phyloP scores from a whole-genome alignment of 2,888 invertebrate genomes.

The Arrhopalites spinosus region DNA sequence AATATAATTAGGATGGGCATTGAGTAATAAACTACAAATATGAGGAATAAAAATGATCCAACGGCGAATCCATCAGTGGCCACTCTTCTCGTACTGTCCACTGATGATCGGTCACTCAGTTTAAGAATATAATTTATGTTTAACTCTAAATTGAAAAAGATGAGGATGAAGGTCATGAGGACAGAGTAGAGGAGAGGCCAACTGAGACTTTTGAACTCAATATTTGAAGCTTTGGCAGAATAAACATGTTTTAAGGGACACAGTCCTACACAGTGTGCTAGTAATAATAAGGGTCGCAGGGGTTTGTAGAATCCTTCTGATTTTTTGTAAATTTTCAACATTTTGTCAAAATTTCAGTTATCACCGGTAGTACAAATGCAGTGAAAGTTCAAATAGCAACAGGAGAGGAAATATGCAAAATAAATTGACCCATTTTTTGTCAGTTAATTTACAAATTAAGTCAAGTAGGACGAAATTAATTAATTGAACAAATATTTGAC shows the following conservation, averaged over 20 bases:
- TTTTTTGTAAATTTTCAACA: neutral
- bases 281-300: no score
- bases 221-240: slow-evolving; percentile 12
- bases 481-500: no score
- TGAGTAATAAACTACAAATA: slow-evolving; percentile 9
- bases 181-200: slow-evolving; percentile 36
- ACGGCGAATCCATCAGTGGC: slow-evolving; percentile 42
- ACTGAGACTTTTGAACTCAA: slow-evolving; percentile 26
- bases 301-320: no score
- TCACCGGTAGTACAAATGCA: no score
- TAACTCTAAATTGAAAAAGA: slow-evolving; percentile 27
- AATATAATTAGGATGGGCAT: neutral
- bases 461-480: no score
- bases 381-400: no score
- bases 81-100: neutral
- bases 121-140: slow-evolving; percentile 24
- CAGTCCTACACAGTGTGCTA: slow-evolving; percentile 38
- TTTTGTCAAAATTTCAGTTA: neutral
- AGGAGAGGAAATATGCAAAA: no score
- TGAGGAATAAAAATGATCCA: slow-evolving; percentile 39
- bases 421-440: no score
- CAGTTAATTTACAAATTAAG: no score
- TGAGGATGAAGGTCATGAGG: slow-evolving; percentile 29
- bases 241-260: slow-evolving; percentile 38
- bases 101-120: neutral